Evolutionary conservation across 2,113 vertebrate genomes (phyloP).

Genomic region (Austrofundulus limnaeus): DNA sequence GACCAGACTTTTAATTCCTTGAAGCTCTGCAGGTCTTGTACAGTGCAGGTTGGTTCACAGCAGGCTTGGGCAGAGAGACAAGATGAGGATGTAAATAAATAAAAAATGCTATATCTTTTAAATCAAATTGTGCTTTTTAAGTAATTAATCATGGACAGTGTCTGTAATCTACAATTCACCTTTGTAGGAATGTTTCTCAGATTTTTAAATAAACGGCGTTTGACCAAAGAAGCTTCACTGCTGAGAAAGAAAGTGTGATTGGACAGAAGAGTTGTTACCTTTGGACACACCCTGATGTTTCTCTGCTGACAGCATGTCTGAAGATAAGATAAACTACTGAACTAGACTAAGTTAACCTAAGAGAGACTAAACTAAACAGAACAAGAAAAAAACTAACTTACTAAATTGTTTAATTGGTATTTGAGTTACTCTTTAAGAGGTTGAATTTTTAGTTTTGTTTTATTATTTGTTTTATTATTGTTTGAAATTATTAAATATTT

Average conservation of each 20-base stretch:
- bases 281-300: background rate
- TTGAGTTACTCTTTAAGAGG: too few species aligned
- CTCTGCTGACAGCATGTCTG: background rate
- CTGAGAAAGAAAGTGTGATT: too few species aligned
- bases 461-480: too few species aligned
- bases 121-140: background rate
- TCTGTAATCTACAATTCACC: background rate
- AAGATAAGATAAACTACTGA: background rate
- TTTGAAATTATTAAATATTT: too few species aligned
- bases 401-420: too few species aligned
- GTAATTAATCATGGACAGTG: too few species aligned
- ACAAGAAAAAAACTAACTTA: too few species aligned
- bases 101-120: background rate
- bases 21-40: background rate
- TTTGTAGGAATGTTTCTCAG: too few species aligned
- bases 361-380: background rate
- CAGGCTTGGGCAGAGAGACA: background rate
- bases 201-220: too few species aligned
- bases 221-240: too few species aligned
- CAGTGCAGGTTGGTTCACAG: background rate
- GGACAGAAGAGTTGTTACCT: background rate
- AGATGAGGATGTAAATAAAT: background rate
- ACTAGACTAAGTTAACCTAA: background rate
- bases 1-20: constrained; percentile 7
- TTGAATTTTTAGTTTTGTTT: too few species aligned